Base-by-base conservation (phyloP, 2,888 invertebrate species). In the Suillia variegata region DNA sequence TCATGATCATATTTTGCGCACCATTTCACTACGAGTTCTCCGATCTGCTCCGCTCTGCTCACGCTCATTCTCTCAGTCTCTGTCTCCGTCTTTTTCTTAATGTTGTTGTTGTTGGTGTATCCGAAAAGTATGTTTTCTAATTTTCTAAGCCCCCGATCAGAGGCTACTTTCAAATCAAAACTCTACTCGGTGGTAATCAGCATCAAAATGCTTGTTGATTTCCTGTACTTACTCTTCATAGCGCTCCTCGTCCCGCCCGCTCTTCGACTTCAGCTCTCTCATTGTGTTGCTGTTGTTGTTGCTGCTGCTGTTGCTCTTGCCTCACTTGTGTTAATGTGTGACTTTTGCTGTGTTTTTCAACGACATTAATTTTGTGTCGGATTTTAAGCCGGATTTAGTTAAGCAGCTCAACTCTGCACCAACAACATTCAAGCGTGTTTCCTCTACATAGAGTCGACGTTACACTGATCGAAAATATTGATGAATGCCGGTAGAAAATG, bases 361-460 rank as follows among this genome's bases (percentile, higher is more conserved):
- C 77, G 75, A 79, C 77, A 77, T 77, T 77, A 77, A 79, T 77
- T 77, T 77, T 71, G 75, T 77, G 77, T 79, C 77, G 77, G 78
- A 71, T 77, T 73, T 76, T 80, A 79, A 80, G 81, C 80, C 81
- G 80, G 80, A 80, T 80, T 80, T 77, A 79, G 80, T 80, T 80
- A 80, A 80, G 80, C 81, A 77, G 80, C 80, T 80, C 80, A 80
- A 69, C 70, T 64, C 74, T 59, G 67, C 65, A 61, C 63, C 51
- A 42, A 55, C 45, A 58, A 70, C 70, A 71, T 69, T 73, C 56
- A 61, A 67, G 62, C 65, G 54, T n/a, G n/a, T 63, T 68, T 64
- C 66, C 66, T 68, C 65, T 17, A 13, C 18, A 4, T 13, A 38
- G 5, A 45, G 38, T n/a, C n/a, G n/a, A n/a, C n/a, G n/a, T n/a